Conservation (phyloP, 2,113 vertebrate species). For the Triplophysa tibetana region DNA sequence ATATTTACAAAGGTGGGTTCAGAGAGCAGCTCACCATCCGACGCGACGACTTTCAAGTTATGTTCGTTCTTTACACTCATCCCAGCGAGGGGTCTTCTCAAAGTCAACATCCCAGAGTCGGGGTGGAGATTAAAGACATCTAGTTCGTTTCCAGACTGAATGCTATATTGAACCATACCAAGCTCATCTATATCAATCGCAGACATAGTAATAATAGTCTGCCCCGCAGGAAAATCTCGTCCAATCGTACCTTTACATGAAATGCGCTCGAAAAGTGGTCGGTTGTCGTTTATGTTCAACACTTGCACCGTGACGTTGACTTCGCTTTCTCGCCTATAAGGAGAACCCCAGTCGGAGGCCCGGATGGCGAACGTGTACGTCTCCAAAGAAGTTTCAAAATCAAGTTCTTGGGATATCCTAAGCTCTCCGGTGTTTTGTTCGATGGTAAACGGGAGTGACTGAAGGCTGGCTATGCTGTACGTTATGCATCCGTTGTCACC, state of each 20-base stretch:
- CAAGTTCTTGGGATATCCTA: constrained; percentile 83
- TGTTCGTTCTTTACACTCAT: constrained; percentile 80
- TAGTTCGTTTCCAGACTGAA: constrained; percentile 90
- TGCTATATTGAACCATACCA: constrained; percentile 86
- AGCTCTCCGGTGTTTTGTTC: constrained; percentile 89
- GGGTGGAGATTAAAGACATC: constrained; percentile 90
- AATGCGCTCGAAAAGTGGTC: constrained; percentile 90
- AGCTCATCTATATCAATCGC: constrained; percentile 94
- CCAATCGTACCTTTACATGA: constrained; percentile 90
- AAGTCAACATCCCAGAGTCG: constrained; percentile 87
- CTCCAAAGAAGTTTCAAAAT: constrained; percentile 92
- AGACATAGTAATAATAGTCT: constrained; percentile 89
- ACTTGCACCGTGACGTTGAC: constrained; percentile 90
- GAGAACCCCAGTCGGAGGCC: constrained; percentile 95
- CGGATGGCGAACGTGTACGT: constrained; percentile 85
- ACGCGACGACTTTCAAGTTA: constrained; percentile 85
- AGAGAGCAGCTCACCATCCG: constrained; percentile 89
- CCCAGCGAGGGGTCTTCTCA: constrained; percentile 82
- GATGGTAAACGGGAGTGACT: constrained; percentile 84
- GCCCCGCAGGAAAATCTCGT: constrained; percentile 84
- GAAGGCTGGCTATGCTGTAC: constrained; percentile 84
- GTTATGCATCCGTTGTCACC: constrained; percentile 93
- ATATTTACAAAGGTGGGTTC: constrained; percentile 93
- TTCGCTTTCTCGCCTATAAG: constrained; percentile 91
- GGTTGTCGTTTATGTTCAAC: constrained; percentile 92